These are phyloP conservation scores for Uropetala carovei DNA, from an alignment of 2,888 invertebrate species.

Conservation along the genomic window DNA sequence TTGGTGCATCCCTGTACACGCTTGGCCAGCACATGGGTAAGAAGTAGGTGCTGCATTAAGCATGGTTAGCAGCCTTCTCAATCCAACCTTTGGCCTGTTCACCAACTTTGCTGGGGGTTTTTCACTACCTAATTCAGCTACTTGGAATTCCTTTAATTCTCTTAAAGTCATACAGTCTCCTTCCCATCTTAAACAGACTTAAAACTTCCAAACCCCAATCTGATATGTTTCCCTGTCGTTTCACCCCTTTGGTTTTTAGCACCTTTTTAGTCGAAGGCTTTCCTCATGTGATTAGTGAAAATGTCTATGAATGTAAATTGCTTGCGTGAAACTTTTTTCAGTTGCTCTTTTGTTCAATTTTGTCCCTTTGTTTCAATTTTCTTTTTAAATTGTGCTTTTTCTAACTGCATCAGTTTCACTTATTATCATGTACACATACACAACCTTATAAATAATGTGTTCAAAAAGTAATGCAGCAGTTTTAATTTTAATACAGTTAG, in stretches of 20 bases:
- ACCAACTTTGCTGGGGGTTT: background rate
- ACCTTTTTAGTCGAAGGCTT: background rate
- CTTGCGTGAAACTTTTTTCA: background rate
- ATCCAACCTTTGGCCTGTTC: constrained; percentile 21
- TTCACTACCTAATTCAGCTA: background rate
- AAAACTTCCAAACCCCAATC: background rate
- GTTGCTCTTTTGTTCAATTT: background rate
- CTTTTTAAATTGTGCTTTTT: no score
- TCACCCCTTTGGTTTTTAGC: background rate
- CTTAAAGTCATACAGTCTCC: background rate
- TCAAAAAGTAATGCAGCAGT: no score
- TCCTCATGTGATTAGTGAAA: background rate
- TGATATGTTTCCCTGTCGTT: background rate
- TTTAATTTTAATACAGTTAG: no score
- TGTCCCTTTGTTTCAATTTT: no score
- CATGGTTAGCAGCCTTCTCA: constrained; percentile 30
- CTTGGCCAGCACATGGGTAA: constrained; percentile 53
- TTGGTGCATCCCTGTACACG: constrained; percentile 48
- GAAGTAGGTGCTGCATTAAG: constrained; percentile 37
- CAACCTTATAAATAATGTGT: no score
- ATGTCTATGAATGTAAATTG: background rate
- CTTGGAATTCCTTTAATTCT: background rate
- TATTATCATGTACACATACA: no score
- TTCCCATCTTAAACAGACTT: background rate
- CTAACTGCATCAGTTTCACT: no score